These are phyloP conservation scores for Ellobium chinense DNA, from an alignment of 2,888 invertebrate species.

Conservation along the genomic window DNA sequence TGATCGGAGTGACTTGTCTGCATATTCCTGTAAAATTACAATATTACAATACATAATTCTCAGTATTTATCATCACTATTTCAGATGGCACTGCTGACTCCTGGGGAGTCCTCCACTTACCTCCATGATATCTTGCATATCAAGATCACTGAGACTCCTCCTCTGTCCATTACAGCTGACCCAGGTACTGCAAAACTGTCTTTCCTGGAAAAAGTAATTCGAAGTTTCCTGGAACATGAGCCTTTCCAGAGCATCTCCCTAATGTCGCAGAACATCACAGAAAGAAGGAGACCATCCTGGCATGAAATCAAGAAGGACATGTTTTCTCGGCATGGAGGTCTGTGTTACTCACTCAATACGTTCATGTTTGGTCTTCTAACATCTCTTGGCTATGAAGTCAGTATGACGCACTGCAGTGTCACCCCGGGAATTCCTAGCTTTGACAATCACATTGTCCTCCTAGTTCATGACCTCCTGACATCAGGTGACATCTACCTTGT, in stretches of 20 bases:
- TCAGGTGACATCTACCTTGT: constrained; percentile 48
- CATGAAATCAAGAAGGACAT: constrained; percentile 46
- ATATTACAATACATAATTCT: too few species aligned
- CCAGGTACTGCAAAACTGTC: background rate
- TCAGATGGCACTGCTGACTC: background rate
- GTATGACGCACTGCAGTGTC: constrained; percentile 39
- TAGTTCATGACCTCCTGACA: constrained; percentile 44
- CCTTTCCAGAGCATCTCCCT: constrained; percentile 53
- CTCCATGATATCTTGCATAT: constrained; percentile 14
- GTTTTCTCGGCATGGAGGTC: constrained; percentile 45
- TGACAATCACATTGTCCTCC: constrained; percentile 48
- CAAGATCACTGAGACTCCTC: background rate
- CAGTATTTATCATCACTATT: too few species aligned
- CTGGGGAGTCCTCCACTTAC: background rate
- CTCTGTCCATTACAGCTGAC: background rate
- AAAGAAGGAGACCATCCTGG: constrained; percentile 45
- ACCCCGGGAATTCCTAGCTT: constrained; percentile 1
- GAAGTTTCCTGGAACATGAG: background rate
- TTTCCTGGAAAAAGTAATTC: background rate
- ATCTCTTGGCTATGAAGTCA: constrained; percentile 41
- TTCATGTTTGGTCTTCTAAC: constrained; percentile 48
- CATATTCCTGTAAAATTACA: too few species aligned
- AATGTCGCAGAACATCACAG: constrained; percentile 19
- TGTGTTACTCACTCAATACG: constrained; percentile 52
- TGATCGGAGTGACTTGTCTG: too few species aligned